phyloP scores from a whole-genome alignment of 2,113 vertebrate species.

The Lonchura striata region DNA sequence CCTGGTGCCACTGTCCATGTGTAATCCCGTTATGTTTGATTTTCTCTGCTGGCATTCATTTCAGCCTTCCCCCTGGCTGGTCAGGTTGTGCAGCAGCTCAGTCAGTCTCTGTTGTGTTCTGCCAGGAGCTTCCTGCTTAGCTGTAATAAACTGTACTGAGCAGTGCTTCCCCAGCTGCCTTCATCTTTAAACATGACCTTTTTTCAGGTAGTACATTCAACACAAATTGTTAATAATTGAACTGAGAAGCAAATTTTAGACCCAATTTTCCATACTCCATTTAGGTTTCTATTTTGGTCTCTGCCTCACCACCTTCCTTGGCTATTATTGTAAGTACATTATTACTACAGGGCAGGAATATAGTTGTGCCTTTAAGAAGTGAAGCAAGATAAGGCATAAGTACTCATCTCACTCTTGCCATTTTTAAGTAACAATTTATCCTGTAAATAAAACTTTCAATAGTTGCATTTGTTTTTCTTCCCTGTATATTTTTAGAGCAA shows the following conservation, averaged over 20 bases:
- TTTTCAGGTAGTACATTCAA: neutral
- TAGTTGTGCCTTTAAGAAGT: neutral
- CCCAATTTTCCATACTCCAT: neutral
- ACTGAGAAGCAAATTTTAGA: neutral
- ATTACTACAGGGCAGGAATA: neutral
- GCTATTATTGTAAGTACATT: neutral
- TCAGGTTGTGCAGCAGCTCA: neutral
- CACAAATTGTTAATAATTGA: neutral
- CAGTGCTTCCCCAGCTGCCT: neutral
- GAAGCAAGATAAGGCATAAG: neutral
- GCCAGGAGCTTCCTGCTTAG: neutral
- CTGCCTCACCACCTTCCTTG: neutral
- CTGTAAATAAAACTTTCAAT: neutral
- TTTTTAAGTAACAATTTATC: neutral
- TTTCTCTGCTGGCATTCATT: neutral
- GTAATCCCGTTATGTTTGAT: neutral
- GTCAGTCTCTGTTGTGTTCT: neutral
- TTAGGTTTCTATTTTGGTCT: constrained; percentile 2
- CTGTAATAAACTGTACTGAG: neutral
- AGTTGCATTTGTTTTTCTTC: neutral
- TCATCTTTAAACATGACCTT: neutral
- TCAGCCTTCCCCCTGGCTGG: neutral
- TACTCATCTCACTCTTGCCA: neutral
- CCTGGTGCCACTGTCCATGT: neutral
- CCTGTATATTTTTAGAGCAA: neutral